Conservation (phyloP, 2,797 vertebrate genomes). For the Menidia menidia region DNA sequence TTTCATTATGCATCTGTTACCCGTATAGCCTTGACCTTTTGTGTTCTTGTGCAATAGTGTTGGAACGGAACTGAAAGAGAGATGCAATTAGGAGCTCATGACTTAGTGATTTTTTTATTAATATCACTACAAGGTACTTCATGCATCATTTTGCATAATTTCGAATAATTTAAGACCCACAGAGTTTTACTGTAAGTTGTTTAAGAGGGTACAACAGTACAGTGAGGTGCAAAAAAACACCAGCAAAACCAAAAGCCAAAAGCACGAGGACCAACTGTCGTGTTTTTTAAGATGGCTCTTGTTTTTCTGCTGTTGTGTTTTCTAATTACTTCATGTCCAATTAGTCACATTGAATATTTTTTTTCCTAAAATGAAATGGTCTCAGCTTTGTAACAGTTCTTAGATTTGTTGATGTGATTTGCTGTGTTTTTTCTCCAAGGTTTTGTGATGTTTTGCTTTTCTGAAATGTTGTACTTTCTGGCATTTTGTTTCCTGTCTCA, state of each 20-base stretch:
- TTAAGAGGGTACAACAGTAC: constrained; percentile 2
- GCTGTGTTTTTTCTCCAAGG: too few relatives aligned
- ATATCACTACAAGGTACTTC: constrained; percentile 33
- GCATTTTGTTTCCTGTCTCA: too few relatives aligned
- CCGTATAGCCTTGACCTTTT: constrained; percentile 62
- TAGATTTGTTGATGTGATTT: not conserved
- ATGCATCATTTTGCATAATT: constrained; percentile 53
- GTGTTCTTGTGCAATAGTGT: constrained; percentile 47
- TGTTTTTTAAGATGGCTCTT: not conserved
- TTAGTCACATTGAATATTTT: not conserved
- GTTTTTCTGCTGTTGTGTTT: not conserved
- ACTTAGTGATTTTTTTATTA: constrained; percentile 45
- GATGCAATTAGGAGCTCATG: constrained; percentile 49
- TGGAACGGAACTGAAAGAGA: constrained; percentile 49
- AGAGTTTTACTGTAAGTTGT: constrained; percentile 21
- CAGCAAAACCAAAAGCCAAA: not conserved
- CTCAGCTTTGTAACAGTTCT: not conserved
- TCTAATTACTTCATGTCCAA: too few relatives aligned
- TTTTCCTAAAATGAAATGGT: not conserved
- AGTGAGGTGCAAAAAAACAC: not conserved
- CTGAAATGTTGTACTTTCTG: too few relatives aligned
- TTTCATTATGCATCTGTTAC: constrained; percentile 69
- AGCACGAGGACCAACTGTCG: not conserved
- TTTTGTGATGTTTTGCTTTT: too few relatives aligned
- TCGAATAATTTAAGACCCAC: constrained; percentile 19